Conservation (phyloP, 2,797 vertebrate species). For the Podarcis siculus region DNA sequence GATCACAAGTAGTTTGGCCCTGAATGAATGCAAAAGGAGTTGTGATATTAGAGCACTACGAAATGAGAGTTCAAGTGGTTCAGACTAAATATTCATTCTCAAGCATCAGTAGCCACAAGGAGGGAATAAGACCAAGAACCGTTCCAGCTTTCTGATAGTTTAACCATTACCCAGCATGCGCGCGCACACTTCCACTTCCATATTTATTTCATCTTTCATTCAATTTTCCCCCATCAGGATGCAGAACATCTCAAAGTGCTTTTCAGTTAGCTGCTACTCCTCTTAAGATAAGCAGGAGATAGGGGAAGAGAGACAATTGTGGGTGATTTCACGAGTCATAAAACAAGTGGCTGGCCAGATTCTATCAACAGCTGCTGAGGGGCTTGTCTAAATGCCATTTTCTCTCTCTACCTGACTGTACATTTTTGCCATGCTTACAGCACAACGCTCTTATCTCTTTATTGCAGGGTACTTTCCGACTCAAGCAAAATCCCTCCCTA, state of each 20-base stretch:
- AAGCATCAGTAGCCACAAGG: no score
- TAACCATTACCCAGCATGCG: not conserved
- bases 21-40: no score
- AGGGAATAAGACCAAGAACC: no score
- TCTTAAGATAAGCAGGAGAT: not conserved
- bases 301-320: not conserved
- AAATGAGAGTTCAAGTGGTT: no score
- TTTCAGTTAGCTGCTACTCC: not conserved
- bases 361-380: slow-evolving; percentile 27
- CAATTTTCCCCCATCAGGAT: slow-evolving; percentile 41
- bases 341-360: slow-evolving; percentile 36
- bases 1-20: no score
- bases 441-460: slow-evolving; percentile 24
- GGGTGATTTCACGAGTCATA: slow-evolving; percentile 22
- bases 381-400: slow-evolving; percentile 14
- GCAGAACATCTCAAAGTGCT: slow-evolving; percentile 37
- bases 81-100: no score
- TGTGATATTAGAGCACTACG: no score
- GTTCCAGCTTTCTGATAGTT: not conserved
- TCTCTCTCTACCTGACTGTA: slow-evolving; percentile 6
- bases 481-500: slow-evolving; percentile 46
- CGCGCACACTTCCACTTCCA: not conserved
- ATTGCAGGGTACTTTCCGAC: slow-evolving; percentile 41
- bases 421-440: slow-evolving; percentile 29
- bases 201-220: slow-evolving; percentile 11